Base-by-base conservation (phyloP, 2,797 vertebrate genomes). In the Hoplostethus mediterraneus region DNA sequence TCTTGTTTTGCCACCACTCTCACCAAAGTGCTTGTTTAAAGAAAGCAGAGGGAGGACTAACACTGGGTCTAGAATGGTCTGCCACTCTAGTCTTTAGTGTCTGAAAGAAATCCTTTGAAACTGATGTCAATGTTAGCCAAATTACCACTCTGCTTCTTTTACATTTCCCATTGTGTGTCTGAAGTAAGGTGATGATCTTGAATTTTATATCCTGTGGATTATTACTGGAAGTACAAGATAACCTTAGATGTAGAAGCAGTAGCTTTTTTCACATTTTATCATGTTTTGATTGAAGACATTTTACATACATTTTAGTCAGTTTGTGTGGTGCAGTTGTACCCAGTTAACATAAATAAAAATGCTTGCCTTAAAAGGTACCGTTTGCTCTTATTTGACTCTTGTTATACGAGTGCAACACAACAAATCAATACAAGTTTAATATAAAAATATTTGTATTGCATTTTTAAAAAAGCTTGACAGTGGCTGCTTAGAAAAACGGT, bases 11-110 rank as follows among this genome's bases (percentile, higher is more conserved):
- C 87, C 93, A 87, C 89, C 92, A 91, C 89, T 92, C 80, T 95
- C 94, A 95, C 94, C 94, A 88, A 95, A 95, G 94, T 95, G 94
- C 94, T 95, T 89, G 91, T 93, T 93, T 86, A 92, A 90, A 92
- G 85, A 90, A 87, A 90, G 87, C 86, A 73, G 84, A 87, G 72
- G 71, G 79, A 89, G 47, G 77, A 91, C 66, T 75, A 88, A 88
- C 84, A 82, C 80, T 83, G 73, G 71, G 79, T 88, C 75, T 83
- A 79, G 82, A 62, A 72, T 64, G 70, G 83, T 87, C 84, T 90
- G 84, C 84, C 90, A 76, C 86, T 83, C 68, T 38, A 54, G 59
- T 66, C 77, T 93, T 79, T 78, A 57, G 71, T 82, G 73, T 85
- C 59, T 73, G 76, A 82, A 71, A 82, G 71, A 55, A 85, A 74